Evolutionary conservation across 2,113 vertebrate species (phyloP).

Genomic region (Mionectes macconnelli): DNA sequence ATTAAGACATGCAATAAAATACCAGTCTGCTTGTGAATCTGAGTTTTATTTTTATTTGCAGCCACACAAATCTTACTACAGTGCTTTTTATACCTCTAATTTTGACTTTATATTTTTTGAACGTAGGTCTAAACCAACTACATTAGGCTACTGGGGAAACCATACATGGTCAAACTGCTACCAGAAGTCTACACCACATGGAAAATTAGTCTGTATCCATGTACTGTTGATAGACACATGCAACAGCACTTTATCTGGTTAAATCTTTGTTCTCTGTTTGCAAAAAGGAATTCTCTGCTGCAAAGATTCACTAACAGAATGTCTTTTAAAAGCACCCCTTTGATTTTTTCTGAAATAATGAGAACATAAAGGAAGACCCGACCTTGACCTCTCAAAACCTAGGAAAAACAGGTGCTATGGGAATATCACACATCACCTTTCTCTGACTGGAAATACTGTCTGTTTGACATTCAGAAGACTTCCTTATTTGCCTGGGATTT

Average conservation of each 20-base stretch:
- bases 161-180: not conserved
- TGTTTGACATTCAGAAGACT: not conserved
- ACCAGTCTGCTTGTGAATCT: not conserved
- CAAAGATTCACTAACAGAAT: not conserved
- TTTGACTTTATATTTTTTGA: not conserved
- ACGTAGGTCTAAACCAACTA: not conserved
- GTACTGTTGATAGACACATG: not conserved
- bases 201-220: not conserved
- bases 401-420: not conserved
- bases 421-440: not conserved
- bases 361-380: not conserved
- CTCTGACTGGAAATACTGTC: not conserved
- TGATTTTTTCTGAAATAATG: not conserved
- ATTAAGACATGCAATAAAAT: not conserved
- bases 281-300: not conserved
- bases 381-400: not conserved
- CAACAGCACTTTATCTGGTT: not conserved
- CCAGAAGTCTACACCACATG: not conserved
- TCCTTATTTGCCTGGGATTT: not conserved
- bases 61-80: not conserved
- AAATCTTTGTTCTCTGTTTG: not conserved
- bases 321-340: not conserved
- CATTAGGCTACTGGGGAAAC: not conserved
- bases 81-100: not conserved
- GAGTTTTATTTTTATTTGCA: slow-evolving; percentile 4